Evolutionary conservation across 2,797 vertebrate genomes (phyloP).

Genomic region (Acipenser transmontanus): DNA sequence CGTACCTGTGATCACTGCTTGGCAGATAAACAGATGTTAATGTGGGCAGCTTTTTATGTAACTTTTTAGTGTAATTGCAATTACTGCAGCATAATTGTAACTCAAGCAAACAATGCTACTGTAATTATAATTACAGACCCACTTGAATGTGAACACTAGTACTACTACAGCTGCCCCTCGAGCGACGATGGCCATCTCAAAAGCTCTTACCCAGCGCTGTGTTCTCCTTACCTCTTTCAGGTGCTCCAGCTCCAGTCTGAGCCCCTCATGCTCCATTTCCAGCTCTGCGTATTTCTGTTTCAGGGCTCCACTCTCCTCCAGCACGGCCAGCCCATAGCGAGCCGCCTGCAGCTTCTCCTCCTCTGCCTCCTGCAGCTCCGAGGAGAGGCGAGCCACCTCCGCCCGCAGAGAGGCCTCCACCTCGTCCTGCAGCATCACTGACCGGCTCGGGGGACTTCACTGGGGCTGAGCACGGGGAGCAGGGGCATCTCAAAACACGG

Average conservation of each 20-base stretch:
- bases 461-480: too few relatives aligned
- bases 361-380: constrained; percentile 75
- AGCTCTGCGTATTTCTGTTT: constrained; percentile 64
- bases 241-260: constrained; percentile 66
- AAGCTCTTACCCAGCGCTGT: neutral
- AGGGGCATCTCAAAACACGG: too few relatives aligned
- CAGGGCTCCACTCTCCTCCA: constrained; percentile 70
- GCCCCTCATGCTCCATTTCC: constrained; percentile 67
- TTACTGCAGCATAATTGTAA: too few relatives aligned
- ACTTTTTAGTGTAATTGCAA: too few relatives aligned
- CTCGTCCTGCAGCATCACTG: constrained; percentile 23
- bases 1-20: too few relatives aligned
- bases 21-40: too few relatives aligned
- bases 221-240: constrained; percentile 61
- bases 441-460: too few relatives aligned
- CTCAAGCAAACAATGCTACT: too few relatives aligned
- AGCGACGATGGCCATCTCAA: neutral
- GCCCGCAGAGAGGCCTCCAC: constrained; percentile 42
- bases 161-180: too few relatives aligned
- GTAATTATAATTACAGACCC: too few relatives aligned
- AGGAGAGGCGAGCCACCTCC: constrained; percentile 61
- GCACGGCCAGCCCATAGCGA: constrained; percentile 71
- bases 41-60: too few relatives aligned
- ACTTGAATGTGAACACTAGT: neutral
- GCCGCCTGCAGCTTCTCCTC: constrained; percentile 79